Percentiles rank a stretch among this genome's conserved stretches.
Evolutionary conservation across 2,888 invertebrate species (phyloP).

Genomic region (Caradrina kadenii): DNA sequence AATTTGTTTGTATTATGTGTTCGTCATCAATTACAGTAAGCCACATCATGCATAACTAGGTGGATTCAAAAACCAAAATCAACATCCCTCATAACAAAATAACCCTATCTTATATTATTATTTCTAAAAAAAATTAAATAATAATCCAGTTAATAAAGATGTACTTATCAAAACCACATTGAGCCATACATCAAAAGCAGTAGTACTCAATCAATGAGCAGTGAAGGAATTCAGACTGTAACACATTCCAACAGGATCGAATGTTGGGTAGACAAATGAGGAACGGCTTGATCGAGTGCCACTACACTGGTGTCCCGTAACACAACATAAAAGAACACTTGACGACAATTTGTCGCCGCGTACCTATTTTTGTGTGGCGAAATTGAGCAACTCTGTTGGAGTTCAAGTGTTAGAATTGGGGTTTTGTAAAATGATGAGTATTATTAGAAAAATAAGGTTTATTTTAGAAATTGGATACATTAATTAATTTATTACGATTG

Average conservation of each 20-base stretch:
- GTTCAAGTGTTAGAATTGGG: background rate
- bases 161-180: background rate
- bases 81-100: background rate
- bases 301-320: constrained; percentile 29
- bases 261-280: constrained; percentile 48
- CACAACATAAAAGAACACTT: constrained; percentile 50
- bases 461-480: too few relatives aligned
- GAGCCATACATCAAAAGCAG: constrained; percentile 30
- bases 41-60: too few relatives aligned
- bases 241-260: constrained; percentile 41
- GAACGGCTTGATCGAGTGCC: constrained; percentile 51
- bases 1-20: too few relatives aligned
- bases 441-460: background rate
- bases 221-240: constrained; percentile 33
- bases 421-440: background rate
- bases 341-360: constrained; percentile 34
- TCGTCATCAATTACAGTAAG: too few relatives aligned
- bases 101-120: too few relatives aligned
- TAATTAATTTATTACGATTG: too few relatives aligned
- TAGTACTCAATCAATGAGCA: constrained; percentile 31
- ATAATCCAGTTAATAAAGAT: background rate
- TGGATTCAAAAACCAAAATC: too few relatives aligned
- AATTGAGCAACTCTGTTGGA: constrained; percentile 33
- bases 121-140: too few relatives aligned
- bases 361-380: constrained; percentile 23